Percentiles rank a stretch among this genome's conserved stretches.
Evolutionary conservation across 2,113 vertebrate species (phyloP).

Genomic region (Riparia riparia): DNA sequence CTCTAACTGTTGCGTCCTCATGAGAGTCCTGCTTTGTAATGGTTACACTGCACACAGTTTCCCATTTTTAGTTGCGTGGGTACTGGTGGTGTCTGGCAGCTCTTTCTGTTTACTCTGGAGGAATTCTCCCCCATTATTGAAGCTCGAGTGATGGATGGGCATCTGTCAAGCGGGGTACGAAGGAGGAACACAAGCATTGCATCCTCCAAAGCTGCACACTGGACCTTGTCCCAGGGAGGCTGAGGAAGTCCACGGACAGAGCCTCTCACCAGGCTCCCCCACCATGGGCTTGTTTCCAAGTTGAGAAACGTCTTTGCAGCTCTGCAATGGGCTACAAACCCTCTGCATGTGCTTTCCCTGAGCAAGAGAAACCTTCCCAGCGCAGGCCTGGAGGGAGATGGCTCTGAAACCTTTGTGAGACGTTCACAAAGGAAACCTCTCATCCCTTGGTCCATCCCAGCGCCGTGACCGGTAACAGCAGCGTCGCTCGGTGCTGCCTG

Average conservation of each 20-base stretch:
- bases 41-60: background rate
- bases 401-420: background rate
- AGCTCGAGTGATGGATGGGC: rapidly evolving
- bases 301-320: background rate
- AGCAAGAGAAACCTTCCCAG: background rate
- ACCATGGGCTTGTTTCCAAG: rapidly evolving
- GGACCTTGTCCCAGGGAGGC: background rate
- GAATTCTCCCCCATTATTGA: background rate
- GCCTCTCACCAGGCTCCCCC: background rate
- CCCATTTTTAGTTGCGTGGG: rapidly evolving
- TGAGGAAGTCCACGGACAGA: background rate
- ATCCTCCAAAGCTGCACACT: background rate
- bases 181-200: background rate
- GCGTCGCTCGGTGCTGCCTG: background rate
- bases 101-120: background rate
- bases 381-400: background rate
- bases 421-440: rapidly evolving
- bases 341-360: background rate
- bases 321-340: background rate
- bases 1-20: rapidly evolving
- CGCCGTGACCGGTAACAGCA: background rate
- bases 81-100: background rate
- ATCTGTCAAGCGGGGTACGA: background rate
- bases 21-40: background rate
- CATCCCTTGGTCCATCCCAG: rapidly evolving